phyloP scores from a whole-genome alignment of 2,113 vertebrate genomes.

The Chiloscyllium plagiosum region DNA sequence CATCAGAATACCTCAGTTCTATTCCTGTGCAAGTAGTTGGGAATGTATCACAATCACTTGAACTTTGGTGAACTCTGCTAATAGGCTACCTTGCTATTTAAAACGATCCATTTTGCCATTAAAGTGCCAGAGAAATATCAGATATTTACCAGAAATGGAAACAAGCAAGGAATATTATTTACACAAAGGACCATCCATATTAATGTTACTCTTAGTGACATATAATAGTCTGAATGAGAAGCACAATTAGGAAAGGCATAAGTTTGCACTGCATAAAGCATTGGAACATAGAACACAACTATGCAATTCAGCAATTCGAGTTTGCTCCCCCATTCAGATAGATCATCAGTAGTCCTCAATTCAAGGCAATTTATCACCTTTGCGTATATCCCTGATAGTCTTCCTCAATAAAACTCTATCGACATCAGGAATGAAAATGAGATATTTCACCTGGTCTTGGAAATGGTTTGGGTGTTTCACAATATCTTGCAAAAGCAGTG shows the following conservation, averaged over 20 bases:
- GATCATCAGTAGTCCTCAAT: not conserved
- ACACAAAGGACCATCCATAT: not conserved
- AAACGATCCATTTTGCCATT: not conserved
- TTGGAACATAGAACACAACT: not conserved
- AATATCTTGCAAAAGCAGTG: not conserved
- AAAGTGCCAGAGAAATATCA: not conserved
- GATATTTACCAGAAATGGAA: not conserved
- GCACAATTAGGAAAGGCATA: not conserved
- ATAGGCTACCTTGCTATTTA: not conserved
- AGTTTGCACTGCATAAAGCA: not conserved
- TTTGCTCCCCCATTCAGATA: not conserved
- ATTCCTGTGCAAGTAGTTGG: not conserved
- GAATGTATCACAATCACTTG: not conserved
- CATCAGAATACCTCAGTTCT: too few species aligned
- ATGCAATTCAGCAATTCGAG: too few species aligned
- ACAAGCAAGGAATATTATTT: not conserved
- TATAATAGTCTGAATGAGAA: not conserved
- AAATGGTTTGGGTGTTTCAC: not conserved
- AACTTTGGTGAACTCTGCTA: not conserved
- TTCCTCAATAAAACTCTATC: not conserved
- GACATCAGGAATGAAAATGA: not conserved
- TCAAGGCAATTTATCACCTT: not conserved
- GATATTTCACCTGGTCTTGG: not conserved
- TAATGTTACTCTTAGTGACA: not conserved
- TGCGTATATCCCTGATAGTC: not conserved